Base-by-base conservation (phyloP, 2,113 vertebrate genomes). In the Gulo gulo region DNA sequence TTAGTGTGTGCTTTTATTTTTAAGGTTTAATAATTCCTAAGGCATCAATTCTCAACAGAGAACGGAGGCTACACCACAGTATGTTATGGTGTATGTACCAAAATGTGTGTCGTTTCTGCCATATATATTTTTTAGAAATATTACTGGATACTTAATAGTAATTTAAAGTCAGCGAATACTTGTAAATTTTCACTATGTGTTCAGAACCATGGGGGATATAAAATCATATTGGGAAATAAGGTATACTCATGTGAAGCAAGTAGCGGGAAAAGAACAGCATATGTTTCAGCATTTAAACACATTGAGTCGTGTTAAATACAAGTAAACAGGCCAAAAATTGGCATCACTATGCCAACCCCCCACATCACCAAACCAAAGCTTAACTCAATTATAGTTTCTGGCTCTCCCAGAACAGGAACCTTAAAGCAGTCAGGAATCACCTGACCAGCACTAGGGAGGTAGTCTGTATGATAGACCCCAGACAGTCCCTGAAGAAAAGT, bases 11-110 rank as follows among this genome's bases (percentile, higher is more conserved):
- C 9, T 96, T 94, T 92, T 57, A 67, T 81, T 92, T 92, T 89
- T 42, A 92, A 97, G 4, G 94, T 88, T 84, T 94, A 95, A 47
- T 67, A 20, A 87, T 82, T 82, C 24, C 9, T 55, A 78, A 42
- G 36, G 14, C 34, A 45, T 63, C 55, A 65, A 93, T 76, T 94
- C 42, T 95, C 47, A 93, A 59, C 12, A 87, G n/a, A 82, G 15
- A 73, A 36, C 69, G 16, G 18, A 84, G 11, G 18, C 78, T n/a
- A 84, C 4, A 47, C 18, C 15, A n/a, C 23, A 0, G 20, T 52
- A 82, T 52, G 24, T 16, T 55, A 93, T 6, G 0, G 9, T 1
- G 0, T 52, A 21, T 9, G 1, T 8, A 65, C 21, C 88, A 80
- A 80, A 15, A 23, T 85, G 12, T 24, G 4, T 59, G 11, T 59